Evolutionary conservation across 2,888 invertebrate species (phyloP).

Genomic region (Creontiades dilutus): DNA sequence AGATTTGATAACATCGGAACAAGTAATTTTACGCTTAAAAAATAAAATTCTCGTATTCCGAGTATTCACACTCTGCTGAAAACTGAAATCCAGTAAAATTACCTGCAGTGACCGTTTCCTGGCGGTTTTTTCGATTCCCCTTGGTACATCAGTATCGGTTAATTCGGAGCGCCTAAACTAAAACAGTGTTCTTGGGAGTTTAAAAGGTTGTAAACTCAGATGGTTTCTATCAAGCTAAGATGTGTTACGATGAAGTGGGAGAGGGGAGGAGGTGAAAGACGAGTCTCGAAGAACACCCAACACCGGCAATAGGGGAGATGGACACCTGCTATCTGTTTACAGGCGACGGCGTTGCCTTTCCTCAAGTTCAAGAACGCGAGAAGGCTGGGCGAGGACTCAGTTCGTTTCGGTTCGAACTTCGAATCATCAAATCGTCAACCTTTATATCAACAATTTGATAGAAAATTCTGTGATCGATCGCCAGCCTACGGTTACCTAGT

Average conservation of each 20-base stretch:
- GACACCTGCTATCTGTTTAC: conserved; percentile 42
- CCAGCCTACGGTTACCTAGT: too few relatives aligned
- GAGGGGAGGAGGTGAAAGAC: neutral
- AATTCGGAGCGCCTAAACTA: neutral
- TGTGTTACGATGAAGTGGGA: neutral
- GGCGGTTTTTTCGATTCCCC: too few relatives aligned
- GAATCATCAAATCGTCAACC: too few relatives aligned
- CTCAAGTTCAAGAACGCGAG: neutral
- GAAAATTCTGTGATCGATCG: too few relatives aligned
- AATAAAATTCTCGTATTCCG: too few relatives aligned
- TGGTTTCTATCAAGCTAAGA: neutral
- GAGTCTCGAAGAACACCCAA: conserved; percentile 1
- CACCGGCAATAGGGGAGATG: conserved; percentile 12
- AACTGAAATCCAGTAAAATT: too few relatives aligned
- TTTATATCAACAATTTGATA: too few relatives aligned
- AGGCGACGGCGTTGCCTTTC: conserved; percentile 13
- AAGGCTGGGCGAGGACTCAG: neutral
- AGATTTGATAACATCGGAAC: too few relatives aligned
- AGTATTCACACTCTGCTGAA: too few relatives aligned
- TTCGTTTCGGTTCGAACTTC: neutral
- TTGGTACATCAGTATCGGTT: too few relatives aligned
- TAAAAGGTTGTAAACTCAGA: neutral
- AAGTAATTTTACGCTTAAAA: too few relatives aligned
- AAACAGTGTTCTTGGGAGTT: neutral
- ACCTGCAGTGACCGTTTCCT: too few relatives aligned